A percentile compares a stretch with the other conserved stretches of the same genome.
phyloP scores from a whole-genome alignment of 1,140 invertebrate species.

The Trachelipus rathkii region DNA sequence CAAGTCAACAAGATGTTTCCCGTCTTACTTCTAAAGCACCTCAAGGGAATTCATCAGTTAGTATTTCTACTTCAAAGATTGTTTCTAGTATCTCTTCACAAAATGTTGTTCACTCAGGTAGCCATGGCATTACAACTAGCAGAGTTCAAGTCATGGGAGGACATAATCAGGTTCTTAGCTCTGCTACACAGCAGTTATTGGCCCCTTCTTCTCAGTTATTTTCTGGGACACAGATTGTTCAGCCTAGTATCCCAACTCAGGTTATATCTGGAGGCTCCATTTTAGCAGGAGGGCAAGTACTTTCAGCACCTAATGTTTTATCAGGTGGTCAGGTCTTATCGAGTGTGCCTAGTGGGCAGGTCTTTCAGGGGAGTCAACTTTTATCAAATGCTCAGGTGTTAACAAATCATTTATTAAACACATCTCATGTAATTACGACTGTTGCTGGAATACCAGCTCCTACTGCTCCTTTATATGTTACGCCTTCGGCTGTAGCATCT shows the following conservation, averaged over 20 bases:
- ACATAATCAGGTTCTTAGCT: not conserved
- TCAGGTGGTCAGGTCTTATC: not conserved
- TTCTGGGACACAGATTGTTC: constrained; percentile 1
- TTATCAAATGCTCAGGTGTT: constrained; percentile 10
- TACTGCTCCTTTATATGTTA: not conserved
- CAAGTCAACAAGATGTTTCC: not conserved
- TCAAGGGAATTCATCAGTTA: not conserved
- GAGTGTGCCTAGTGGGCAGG: not conserved
- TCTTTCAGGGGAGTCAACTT: not conserved
- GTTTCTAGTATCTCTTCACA: not conserved
- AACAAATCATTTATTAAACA: constrained; percentile 11
- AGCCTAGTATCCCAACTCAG: not conserved
- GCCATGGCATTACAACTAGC: not conserved
- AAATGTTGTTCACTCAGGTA: not conserved
- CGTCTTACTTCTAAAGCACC: not conserved
- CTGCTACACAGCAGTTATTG: not conserved
- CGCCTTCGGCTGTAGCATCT: not conserved
- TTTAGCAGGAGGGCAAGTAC: not conserved
- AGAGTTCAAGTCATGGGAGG: constrained; percentile 1
- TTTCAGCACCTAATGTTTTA: not conserved
- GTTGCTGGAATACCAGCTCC: not conserved
- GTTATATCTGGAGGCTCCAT: not conserved
- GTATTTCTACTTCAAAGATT: not conserved
- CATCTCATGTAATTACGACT: not conserved
- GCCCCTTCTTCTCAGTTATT: not conserved